Evolutionary conservation across 2,888 invertebrate genomes (phyloP), one percentile per base, ranked within the genome.

Genomic region (Melinaea menophilus): DNA sequence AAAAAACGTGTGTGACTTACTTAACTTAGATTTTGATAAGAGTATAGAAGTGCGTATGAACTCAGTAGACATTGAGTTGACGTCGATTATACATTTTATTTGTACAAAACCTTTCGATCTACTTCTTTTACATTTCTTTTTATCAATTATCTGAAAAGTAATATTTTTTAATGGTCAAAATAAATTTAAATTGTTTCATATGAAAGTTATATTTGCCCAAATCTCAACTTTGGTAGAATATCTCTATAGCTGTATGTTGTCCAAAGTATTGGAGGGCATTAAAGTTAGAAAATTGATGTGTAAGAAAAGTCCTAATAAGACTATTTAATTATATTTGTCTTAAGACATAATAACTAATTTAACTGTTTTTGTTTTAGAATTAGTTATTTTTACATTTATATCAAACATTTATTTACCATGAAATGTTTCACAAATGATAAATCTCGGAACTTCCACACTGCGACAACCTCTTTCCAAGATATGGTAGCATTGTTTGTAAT

Each of bases 401-500:
- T 45, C 5, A 59, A 55, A 54, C 22, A 11, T 22, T 13, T 54
- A 73, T 77, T 75, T 66, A 83, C 82, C 34, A 67, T 68, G 41
- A 71, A 73, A 11, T 62, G 58, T 34, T 69, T 22, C 2, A 80
- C 74, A 58, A 72, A 79, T 2, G 71, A 58, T 48, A 69, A 60
- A 22, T 78, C 75, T 2, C 69, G 57, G 35, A 80, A 66, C 0
- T 59, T 64, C 12, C 84, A 69, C 2, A 65, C 46, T 9, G 75
- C 75, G 0, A 22, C 13, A 1, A 81, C 54, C 33, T 75, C 66
- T 46, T 72, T 70, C 86, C 85, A 86, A 0, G 66, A 68, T 1
- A 82, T 70, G 2, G 67, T 66, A 0, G 80, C 80, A 0, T 73
- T 72, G 63, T 85, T 85, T 2, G 55, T 63, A 55, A 85, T 78